A percentile compares a stretch with the other conserved stretches of the same genome.
Conservation (phyloP, 2,888 invertebrate genomes). For the Pterostichus niger region DNA sequence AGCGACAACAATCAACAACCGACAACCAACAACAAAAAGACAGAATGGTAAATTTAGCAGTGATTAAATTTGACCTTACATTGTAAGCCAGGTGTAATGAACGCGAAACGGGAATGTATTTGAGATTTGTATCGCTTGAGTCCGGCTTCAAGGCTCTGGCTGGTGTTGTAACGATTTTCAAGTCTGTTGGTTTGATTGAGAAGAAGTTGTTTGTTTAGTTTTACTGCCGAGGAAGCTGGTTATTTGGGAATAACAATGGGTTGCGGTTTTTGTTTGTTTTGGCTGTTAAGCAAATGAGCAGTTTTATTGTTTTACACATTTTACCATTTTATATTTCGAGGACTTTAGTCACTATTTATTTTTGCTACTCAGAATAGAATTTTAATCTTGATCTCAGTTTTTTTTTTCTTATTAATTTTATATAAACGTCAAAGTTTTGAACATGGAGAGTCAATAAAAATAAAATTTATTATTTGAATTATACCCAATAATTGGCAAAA, state of each 20-base stretch:
- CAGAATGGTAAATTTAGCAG: constrained; percentile 41
- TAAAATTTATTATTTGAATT: no score
- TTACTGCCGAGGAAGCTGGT: constrained; percentile 23
- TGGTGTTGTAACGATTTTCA: constrained; percentile 36
- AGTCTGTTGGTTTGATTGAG: constrained; percentile 49
- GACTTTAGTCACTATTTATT: no score
- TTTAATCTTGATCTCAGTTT: no score
- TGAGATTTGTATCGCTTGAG: constrained; percentile 25
- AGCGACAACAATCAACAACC: constrained; percentile 5
- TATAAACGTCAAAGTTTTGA: no score
- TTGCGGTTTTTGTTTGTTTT: constrained; percentile 23
- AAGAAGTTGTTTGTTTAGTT: background rate
- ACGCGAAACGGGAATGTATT: constrained; percentile 18
- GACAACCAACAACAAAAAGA: constrained; percentile 9
- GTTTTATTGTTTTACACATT: no score
- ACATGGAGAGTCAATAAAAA: no score
- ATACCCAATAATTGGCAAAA: no score
- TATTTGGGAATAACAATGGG: constrained; percentile 37
- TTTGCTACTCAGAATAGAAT: no score
- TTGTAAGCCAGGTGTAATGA: constrained; percentile 46
- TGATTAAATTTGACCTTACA: constrained; percentile 57
- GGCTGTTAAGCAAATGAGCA: background rate
- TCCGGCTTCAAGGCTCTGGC: background rate
- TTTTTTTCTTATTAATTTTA: no score
- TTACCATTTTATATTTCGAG: no score